Percentiles rank a stretch among this genome's conserved stretches.
Evolutionary conservation across 2,113 vertebrate genomes (phyloP).

Genomic region (Pardalotus punctatus): DNA sequence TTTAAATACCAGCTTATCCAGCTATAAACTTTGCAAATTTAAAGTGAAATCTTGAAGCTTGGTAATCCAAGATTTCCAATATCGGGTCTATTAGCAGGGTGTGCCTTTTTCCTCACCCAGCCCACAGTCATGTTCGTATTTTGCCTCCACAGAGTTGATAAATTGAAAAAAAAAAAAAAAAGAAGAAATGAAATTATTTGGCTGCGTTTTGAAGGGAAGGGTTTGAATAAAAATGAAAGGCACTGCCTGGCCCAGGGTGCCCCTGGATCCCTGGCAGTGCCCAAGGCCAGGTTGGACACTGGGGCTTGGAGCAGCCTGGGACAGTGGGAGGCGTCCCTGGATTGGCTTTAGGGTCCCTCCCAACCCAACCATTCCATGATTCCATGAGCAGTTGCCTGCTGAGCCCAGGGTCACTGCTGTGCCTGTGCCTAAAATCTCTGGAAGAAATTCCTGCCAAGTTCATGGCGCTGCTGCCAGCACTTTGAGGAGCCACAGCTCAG

Average conservation of each 20-base stretch:
- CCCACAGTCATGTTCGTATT: fast-evolving
- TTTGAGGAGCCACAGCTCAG: neutral
- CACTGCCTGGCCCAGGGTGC: neutral
- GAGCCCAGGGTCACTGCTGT: neutral
- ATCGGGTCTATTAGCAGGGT: neutral
- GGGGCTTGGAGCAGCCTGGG: neutral
- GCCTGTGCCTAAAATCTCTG: neutral
- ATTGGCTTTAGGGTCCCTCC: fast-evolving
- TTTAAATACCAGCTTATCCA: neutral
- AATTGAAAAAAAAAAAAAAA: too few relatives aligned
- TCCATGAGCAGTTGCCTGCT: neutral
- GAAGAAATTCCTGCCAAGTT: neutral
- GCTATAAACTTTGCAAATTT: neutral
- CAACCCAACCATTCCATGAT: neutral
- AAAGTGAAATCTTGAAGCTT: neutral
- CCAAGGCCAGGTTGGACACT: neutral
- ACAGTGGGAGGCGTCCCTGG: neutral
- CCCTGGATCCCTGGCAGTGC: neutral
- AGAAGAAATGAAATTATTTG: neutral
- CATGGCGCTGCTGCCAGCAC: neutral
- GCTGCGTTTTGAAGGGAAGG: neutral
- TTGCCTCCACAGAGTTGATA: neutral
- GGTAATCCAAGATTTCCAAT: neutral
- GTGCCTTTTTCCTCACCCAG: neutral
- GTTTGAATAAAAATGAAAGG: neutral